Conservation (phyloP, 2,888 invertebrate genomes). For the Sinopyrophorus schimmeli region DNA sequence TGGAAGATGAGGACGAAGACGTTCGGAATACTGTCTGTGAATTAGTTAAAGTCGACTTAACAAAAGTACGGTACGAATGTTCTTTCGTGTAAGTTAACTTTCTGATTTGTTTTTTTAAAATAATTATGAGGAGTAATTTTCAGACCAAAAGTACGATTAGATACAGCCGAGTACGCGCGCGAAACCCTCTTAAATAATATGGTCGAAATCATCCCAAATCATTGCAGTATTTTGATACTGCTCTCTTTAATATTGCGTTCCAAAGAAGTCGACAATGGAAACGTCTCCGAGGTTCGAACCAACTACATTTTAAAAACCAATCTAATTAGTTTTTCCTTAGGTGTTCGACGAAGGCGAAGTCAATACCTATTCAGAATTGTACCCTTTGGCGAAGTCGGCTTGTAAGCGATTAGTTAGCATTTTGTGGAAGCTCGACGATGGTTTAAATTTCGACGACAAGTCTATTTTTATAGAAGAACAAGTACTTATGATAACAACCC, state of each 20-base stretch:
- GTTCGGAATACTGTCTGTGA: slow-evolving; percentile 52
- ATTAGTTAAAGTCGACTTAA: slow-evolving; percentile 7
- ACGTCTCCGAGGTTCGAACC: slow-evolving; percentile 41
- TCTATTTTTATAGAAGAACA: slow-evolving; percentile 49
- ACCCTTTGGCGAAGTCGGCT: slow-evolving; percentile 33
- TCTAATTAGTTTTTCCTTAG: slow-evolving; percentile 47
- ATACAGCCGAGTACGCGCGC: slow-evolving; percentile 35
- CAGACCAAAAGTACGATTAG: slow-evolving; percentile 13
- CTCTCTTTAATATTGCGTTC: slow-evolving; percentile 45
- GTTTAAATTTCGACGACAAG: slow-evolving; percentile 43
- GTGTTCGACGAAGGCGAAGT: slow-evolving; percentile 69
- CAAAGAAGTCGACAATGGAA: slow-evolving; percentile 34
- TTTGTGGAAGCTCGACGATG: slow-evolving; percentile 41
- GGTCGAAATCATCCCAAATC: slow-evolving; percentile 36
- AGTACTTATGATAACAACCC: slow-evolving; percentile 43
- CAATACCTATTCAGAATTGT: slow-evolving; percentile 61
- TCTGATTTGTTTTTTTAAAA: neutral
- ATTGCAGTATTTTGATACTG: slow-evolving; percentile 42
- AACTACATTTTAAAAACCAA: too few relatives aligned
- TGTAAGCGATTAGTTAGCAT: slow-evolving; percentile 34
- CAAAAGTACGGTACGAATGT: neutral
- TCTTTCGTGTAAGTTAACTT: slow-evolving; percentile 14
- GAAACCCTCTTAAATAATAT: slow-evolving; percentile 44
- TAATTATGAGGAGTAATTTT: neutral
- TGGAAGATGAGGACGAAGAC: slow-evolving; percentile 59